Base-by-base conservation (phyloP, 2,888 invertebrate species). In the Scaptomyza flava region DNA sequence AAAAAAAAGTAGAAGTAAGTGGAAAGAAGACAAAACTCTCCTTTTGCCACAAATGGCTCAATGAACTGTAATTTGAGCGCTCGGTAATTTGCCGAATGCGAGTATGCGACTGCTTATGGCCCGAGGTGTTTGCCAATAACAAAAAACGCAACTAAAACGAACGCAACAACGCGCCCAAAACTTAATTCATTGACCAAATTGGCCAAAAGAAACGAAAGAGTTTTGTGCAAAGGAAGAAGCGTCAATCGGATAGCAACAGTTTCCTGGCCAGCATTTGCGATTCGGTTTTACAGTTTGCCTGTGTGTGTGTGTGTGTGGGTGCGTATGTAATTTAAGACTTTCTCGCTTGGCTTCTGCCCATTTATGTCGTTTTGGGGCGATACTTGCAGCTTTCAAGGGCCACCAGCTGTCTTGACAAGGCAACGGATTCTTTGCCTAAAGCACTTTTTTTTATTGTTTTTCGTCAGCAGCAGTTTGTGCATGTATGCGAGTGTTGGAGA, bases 61-160 rank as follows among this genome's bases (percentile, higher is more conserved):
- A 82, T 82, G 87, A 87, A 87, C 82, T 80, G 83, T 84, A 84
- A 84, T 84, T 87, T 87, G 85, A 84, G 79, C 64, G 69, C 59
- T 74, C 60, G 59, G 68, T 63, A 86, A 83, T 84, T 81, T 77
- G 73, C 52, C 66, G 69, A 69, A 61, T 51, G 27, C 68, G 67
- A 64, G 56, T 23, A 53, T 62, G 33, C 65, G 48, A 68, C n/a
- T 57, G 57, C 61, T 65, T 38, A 57, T 62, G 68, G 67, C 79
- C 65, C 61, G 58, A 84, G 80, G 85, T 72, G 80, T 79, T 75
- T 67, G 72, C 63, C 60, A 77, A 30, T 53, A 71, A 62, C 8
- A 27, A 27, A 5, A 27, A 27, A 0, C 5, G 31, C 17, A 38
- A 6, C 30, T 52, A 45, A 45, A 68, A 48, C 56, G 14, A 73